Base-by-base conservation (phyloP, 2,888 invertebrate species). In the Oscheius onirici region DNA sequence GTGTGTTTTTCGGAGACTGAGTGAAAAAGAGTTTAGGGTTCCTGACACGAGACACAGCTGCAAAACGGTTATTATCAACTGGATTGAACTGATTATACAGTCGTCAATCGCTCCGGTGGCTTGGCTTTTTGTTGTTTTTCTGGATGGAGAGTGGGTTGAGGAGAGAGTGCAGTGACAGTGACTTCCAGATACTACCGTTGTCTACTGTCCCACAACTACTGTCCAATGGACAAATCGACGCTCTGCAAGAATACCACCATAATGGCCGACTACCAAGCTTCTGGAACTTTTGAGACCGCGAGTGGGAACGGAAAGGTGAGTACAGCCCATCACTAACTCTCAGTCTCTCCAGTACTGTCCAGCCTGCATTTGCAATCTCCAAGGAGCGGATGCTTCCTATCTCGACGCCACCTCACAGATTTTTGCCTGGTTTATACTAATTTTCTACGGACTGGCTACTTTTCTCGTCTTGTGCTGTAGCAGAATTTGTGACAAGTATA, bases 401-500 rank as follows among this genome's bases (percentile, higher is more conserved):
- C 73, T 84, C n/a, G 79, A 83, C 26, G 82, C 84, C 2, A 74
- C 80, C 26, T 82, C 82, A 3, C 84, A 84, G 58, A 80, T 84
- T 13, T 76, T 81, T 49, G 84, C 84, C 1, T 84, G 81, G 81
- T 71, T 66, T 10, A 58, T 84, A 2, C 58, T 84, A 11, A 69
- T 84, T 15, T 49, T 73, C 28, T 70, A 76, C 15, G 84, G 84
- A 22, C 20, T 77, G 3, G 65, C 63, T 2, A 81, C 79, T 0
- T 75, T 83, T 65, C 55, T 79, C 10, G 84, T 76, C 6, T 73
- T 81, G 8, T 83, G 83, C 43, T 78, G 71, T 17, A 73, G 80
- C 51, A 77, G 84, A 58, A 82, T 84, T 79, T 84, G 80, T 61
- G 84, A 84, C 73, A 83, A 82, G 54, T 84, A 84, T 77, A 84